Evolutionary conservation across 1,140 invertebrate species (phyloP).

Genomic region (Drosophila leontia): DNA sequence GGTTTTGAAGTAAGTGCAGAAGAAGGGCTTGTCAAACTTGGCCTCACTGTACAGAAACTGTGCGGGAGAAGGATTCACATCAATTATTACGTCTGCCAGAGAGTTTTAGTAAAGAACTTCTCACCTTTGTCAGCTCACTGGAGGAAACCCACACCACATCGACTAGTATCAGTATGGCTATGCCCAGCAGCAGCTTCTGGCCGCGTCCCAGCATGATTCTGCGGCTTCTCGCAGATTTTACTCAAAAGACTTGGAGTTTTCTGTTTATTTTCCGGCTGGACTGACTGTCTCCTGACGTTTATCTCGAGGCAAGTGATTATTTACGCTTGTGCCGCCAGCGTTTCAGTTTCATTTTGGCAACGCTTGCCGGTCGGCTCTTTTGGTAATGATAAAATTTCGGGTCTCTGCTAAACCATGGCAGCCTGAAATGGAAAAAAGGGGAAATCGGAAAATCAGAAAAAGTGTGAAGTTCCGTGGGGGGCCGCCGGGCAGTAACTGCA

Average conservation of each 20-base stretch:
- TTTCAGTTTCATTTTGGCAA: constrained; percentile 70
- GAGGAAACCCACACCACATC: constrained; percentile 95
- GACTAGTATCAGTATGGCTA: constrained; percentile 91
- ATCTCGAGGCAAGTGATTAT: constrained; percentile 50
- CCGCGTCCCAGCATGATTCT: constrained; percentile 84
- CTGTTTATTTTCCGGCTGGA: constrained; percentile 16
- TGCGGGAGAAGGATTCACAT: constrained; percentile 85
- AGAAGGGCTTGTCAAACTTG: constrained; percentile 94
- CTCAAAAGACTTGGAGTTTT: constrained; percentile 8
- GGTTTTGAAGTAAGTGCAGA: constrained; percentile 95
- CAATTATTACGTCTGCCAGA: constrained; percentile 2
- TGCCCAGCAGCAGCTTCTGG: constrained; percentile 91
- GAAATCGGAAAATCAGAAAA: background rate
- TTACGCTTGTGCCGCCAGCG: constrained; percentile 74
- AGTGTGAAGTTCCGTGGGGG: constrained; percentile 6
- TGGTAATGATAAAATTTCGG: constrained; percentile 19
- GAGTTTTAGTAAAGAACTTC: constrained; percentile 1
- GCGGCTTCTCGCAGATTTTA: background rate
- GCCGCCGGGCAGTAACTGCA: constrained; percentile 18
- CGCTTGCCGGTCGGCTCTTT: constrained; percentile 8
- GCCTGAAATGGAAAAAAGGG: constrained; percentile 16
- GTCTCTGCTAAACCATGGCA: background rate
- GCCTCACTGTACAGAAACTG: constrained; percentile 94
- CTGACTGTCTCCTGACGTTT: constrained; percentile 23
- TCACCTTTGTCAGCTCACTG: constrained; percentile 93